Evolutionary conservation across 2,888 invertebrate species (phyloP).

Genomic region (Caenorhabditis sulstoni): DNA sequence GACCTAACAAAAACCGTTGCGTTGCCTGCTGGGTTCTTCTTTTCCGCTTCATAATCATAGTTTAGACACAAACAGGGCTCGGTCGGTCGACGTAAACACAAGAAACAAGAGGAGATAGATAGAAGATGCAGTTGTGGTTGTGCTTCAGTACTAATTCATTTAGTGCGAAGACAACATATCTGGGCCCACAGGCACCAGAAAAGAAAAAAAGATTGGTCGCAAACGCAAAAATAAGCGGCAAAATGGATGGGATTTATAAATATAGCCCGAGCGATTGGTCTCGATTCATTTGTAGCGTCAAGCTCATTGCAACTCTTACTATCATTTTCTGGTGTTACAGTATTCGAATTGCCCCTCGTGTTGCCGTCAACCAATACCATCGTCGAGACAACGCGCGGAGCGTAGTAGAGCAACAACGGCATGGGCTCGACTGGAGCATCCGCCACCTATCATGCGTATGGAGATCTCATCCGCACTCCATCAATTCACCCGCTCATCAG

Average conservation of each 20-base stretch:
- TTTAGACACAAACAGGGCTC: conserved; percentile 18
- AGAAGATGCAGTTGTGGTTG: conserved; percentile 28
- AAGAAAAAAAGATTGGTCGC: background rate
- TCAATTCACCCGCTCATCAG: conserved; percentile 74
- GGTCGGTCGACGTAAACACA: background rate
- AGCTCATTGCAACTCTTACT: conserved; percentile 14
- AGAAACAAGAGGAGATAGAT: too few species aligned
- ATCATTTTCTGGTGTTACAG: conserved; percentile 35
- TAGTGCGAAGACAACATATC: conserved; percentile 56
- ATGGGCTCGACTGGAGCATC: conserved; percentile 75
- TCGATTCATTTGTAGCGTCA: background rate
- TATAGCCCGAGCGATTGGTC: conserved; percentile 3
- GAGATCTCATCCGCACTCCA: conserved; percentile 74
- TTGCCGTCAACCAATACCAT: conserved; percentile 45
- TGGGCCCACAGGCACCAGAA: conserved; percentile 12
- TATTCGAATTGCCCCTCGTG: conserved; percentile 58
- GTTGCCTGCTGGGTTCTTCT: conserved; percentile 38
- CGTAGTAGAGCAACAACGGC: conserved; percentile 37
- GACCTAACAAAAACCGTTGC: conserved; percentile 41
- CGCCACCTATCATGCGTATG: conserved; percentile 73
- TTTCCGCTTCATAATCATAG: conserved; percentile 24
- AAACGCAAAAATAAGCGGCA: conserved; percentile 1
- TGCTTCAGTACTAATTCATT: conserved; percentile 55
- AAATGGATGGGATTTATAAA: conserved; percentile 36
- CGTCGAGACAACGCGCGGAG: conserved; percentile 42